phyloP scores from a whole-genome alignment of 2,797 vertebrate genomes.

The Okamejei kenojei region DNA sequence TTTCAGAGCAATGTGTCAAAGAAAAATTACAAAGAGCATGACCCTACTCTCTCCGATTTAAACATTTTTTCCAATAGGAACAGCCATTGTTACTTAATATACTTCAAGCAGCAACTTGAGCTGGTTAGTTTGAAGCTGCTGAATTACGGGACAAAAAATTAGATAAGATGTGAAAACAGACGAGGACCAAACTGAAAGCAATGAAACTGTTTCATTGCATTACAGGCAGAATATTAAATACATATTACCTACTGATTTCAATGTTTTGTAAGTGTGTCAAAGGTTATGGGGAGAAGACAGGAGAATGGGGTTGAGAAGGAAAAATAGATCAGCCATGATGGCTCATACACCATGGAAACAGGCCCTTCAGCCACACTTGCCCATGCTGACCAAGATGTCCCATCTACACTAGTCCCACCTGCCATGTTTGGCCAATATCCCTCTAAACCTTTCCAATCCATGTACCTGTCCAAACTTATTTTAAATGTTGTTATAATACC shows the following conservation, averaged over 20 bases:
- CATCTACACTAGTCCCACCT: no score
- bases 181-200: not conserved
- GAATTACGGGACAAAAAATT: not conserved
- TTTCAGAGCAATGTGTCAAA: not conserved
- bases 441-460: no score
- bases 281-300: no score
- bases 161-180: not conserved
- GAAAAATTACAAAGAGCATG: not conserved
- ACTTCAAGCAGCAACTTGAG: not conserved
- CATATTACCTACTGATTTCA: not conserved
- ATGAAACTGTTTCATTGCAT: not conserved
- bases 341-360: no score
- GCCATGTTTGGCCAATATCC: no score
- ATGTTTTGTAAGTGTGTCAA: not conserved
- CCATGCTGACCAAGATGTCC: no score
- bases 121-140: not conserved
- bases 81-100: conserved; percentile 1
- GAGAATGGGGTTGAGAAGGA: no score
- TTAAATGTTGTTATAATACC: no score
- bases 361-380: no score
- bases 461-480: no score
- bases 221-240: not conserved
- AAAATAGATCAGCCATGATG: no score
- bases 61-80: not conserved
- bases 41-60: not conserved